A percentile compares a stretch with the other conserved stretches of the same genome.
Evolutionary conservation across 2,113 vertebrate genomes (phyloP).

Genomic region (Enhydra lutris): DNA sequence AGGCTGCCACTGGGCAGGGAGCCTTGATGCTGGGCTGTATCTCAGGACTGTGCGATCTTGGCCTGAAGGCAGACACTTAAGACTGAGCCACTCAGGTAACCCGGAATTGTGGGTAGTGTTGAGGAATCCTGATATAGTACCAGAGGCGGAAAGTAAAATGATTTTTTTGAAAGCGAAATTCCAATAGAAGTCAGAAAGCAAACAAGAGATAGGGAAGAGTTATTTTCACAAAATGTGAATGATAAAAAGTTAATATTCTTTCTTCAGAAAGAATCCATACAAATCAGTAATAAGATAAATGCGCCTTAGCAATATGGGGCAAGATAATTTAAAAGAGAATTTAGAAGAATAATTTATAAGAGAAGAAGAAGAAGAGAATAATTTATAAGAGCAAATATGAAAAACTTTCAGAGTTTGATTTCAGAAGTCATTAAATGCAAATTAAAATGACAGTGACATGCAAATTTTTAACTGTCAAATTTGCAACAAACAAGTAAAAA

Average conservation of each 20-base stretch:
- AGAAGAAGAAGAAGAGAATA: background rate
- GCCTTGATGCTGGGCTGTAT: too few species aligned
- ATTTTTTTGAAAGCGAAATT: background rate
- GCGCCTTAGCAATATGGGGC: background rate
- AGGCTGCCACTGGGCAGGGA: too few species aligned
- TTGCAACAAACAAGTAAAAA: background rate
- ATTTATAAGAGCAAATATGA: too few species aligned
- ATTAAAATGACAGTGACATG: background rate
- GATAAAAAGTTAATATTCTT: background rate
- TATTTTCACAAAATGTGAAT: slow-evolving; percentile 1
- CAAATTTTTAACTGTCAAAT: background rate
- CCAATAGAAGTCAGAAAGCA: background rate
- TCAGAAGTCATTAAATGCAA: background rate
- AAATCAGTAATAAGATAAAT: slow-evolving; percentile 2
- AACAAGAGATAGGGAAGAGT: background rate
- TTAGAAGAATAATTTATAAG: background rate
- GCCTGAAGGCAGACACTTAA: background rate
- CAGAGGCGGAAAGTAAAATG: background rate
- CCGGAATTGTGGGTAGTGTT: background rate
- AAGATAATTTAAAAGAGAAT: background rate
- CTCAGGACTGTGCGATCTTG: too few species aligned
- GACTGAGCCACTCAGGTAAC: too few species aligned
- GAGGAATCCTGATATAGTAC: background rate
- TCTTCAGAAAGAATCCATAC: background rate
- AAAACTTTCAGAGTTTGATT: background rate